A percentile compares a stretch with the other conserved stretches of the same genome.
Evolutionary conservation across 2,113 vertebrate genomes (phyloP).

Genomic region (Hippoglossus stenolepis): DNA sequence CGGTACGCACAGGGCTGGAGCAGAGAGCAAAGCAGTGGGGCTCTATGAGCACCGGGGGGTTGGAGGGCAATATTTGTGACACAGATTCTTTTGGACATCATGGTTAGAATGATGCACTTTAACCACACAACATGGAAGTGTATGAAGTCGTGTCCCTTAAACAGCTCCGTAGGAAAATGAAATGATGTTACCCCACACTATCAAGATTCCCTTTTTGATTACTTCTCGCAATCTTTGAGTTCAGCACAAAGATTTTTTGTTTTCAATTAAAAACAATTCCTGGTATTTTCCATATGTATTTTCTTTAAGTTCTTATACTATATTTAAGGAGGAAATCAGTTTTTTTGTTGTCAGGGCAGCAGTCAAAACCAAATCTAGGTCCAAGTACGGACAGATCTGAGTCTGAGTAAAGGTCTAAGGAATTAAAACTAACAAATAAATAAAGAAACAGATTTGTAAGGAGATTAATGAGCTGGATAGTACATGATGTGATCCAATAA

Average conservation of each 20-base stretch:
- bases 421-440: neutral
- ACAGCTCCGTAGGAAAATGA: too few species aligned
- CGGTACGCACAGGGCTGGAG: slow-evolving; percentile 10
- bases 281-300: neutral
- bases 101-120: neutral
- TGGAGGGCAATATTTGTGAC: neutral
- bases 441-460: neutral
- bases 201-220: too few species aligned
- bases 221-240: neutral
- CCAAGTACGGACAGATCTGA: neutral
- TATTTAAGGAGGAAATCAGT: neutral
- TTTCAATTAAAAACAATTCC: neutral
- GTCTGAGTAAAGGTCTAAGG: too few species aligned
- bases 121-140: too few species aligned
- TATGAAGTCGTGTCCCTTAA: too few species aligned
- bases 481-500: too few species aligned
- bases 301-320: neutral
- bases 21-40: neutral
- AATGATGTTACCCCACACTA: too few species aligned
- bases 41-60: neutral
- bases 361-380: neutral
- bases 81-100: neutral
- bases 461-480: neutral
- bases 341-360: neutral
- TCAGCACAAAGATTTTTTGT: neutral